A percentile compares a stretch with the other conserved stretches of the same genome.
phyloP scores from a whole-genome alignment of 1,140 invertebrate species.

The Drosophila ironensis region DNA sequence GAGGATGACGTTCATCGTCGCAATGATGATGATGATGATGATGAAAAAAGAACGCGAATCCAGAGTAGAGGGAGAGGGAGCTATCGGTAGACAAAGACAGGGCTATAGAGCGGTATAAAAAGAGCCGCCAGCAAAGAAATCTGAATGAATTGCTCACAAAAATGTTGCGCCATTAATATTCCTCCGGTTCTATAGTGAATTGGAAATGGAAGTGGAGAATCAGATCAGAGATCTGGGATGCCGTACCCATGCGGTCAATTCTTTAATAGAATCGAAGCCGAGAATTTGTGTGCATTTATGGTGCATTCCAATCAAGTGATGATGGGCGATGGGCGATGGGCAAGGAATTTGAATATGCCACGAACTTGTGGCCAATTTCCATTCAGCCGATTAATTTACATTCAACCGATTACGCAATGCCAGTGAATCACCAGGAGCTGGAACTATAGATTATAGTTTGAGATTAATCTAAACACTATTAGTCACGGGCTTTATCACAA shows the following conservation, averaged over 20 bases:
- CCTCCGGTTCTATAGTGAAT: background rate
- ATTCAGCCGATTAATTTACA: slow-evolving; percentile 1
- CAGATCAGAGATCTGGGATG: background rate
- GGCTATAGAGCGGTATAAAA: background rate
- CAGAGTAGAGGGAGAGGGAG: background rate
- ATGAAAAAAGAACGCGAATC: background rate
- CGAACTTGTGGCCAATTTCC: slow-evolving; percentile 1
- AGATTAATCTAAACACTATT: too few relatives aligned
- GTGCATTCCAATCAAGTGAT: slow-evolving; percentile 38
- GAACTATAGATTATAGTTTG: too few relatives aligned
- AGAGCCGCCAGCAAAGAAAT: slow-evolving; percentile 38
- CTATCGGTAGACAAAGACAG: background rate
- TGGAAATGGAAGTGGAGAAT: background rate
- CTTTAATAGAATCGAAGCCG: slow-evolving; percentile 1
- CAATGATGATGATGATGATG: slow-evolving; percentile 20
- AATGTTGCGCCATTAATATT: slow-evolving; percentile 54
- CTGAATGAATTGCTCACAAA: slow-evolving; percentile 63
- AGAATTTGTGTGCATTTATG: slow-evolving; percentile 15
- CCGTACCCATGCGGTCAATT: background rate
- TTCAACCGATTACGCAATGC: background rate
- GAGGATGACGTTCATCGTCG: slow-evolving; percentile 8
- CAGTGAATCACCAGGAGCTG: slow-evolving; percentile 20
- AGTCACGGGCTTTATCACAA: background rate
- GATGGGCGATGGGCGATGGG: too few relatives aligned
- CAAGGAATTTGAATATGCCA: slow-evolving; percentile 27